Conservation (phyloP, 2,888 invertebrate species). For the Podabrus alpinus region DNA sequence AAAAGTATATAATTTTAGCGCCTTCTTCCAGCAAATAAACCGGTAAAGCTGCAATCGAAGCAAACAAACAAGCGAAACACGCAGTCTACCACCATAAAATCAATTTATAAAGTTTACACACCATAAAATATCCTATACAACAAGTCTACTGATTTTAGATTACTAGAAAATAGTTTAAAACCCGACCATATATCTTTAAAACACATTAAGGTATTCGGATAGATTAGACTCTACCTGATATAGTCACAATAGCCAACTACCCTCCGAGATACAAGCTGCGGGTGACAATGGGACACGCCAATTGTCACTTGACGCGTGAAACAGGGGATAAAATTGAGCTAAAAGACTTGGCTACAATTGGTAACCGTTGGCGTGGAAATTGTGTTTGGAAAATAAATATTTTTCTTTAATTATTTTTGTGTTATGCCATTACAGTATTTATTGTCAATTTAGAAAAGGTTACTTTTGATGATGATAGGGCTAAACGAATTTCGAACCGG, state of each 20-base stretch:
- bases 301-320: conserved; percentile 45
- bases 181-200: conserved; percentile 37
- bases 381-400: conserved; percentile 49
- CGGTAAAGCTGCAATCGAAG: conserved; percentile 14
- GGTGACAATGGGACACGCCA: conserved; percentile 41
- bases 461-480: not conserved
- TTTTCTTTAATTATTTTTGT: conserved; percentile 47
- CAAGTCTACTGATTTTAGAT: conserved; percentile 35
- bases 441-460: conserved; percentile 23
- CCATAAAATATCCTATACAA: conserved; percentile 43
- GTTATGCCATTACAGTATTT: conserved; percentile 18
- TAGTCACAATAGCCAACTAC: conserved; percentile 29
- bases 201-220: conserved; percentile 29
- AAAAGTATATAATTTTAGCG: conserved; percentile 23
- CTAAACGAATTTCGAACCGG: no score
- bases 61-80: conserved; percentile 17
- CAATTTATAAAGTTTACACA: conserved; percentile 44
- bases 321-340: conserved; percentile 37
- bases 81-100: conserved; percentile 37
- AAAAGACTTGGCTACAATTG: conserved; percentile 33
- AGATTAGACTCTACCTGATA: conserved; percentile 37
- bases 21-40: conserved; percentile 38
- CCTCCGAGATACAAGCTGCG: conserved; percentile 25
- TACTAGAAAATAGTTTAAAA: conserved; percentile 36
- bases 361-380: conserved; percentile 41